Evolutionary conservation across 2,113 vertebrate genomes (phyloP).

Genomic region (Halcyon malimbica): DNA sequence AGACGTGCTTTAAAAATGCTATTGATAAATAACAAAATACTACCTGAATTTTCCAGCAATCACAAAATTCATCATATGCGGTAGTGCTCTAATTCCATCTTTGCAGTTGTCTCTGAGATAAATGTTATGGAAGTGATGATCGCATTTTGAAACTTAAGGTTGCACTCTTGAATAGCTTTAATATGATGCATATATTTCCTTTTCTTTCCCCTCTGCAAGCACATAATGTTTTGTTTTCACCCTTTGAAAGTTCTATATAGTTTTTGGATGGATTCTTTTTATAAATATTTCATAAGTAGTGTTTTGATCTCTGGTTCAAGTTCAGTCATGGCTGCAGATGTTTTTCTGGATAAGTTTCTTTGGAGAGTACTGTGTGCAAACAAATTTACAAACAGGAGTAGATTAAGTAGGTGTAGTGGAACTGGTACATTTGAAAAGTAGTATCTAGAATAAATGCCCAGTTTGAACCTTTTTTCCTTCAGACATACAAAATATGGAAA

Average conservation of each 20-base stretch:
- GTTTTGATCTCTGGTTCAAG: slow-evolving; percentile 44
- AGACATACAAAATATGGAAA: neutral
- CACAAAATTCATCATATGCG: neutral
- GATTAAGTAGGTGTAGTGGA: neutral
- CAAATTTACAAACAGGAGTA: neutral
- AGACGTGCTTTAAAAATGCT: neutral
- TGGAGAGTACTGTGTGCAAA: neutral
- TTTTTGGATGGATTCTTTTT: neutral
- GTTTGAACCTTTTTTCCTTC: neutral
- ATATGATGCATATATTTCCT: neutral
- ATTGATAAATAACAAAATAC: neutral
- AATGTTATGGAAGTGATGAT: neutral
- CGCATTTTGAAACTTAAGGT: neutral
- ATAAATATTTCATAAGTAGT: slow-evolving; percentile 24
- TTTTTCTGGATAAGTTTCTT: neutral
- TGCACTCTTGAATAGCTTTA: neutral
- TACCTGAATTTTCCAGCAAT: neutral
- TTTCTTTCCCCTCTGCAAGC: neutral
- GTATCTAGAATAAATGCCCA: neutral
- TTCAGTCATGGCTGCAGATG: neutral
- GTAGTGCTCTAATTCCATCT: neutral
- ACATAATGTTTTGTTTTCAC: neutral
- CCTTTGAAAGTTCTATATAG: neutral
- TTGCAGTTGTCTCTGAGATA: neutral
- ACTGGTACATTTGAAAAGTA: neutral